Conservation (phyloP, 2,797 vertebrate genomes). For the Cynopterus sphinx region DNA sequence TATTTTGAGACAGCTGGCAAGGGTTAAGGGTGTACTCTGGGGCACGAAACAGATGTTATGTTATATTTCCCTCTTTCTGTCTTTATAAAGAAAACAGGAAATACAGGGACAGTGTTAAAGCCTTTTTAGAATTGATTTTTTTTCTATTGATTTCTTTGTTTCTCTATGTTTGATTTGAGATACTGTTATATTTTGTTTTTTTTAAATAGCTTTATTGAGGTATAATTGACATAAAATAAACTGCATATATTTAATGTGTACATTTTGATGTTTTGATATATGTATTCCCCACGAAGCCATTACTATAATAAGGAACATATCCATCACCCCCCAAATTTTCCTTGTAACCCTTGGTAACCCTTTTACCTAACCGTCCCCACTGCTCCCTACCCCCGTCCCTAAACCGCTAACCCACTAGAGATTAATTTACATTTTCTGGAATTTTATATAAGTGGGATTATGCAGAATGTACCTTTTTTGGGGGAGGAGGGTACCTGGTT, state of each 20-base stretch:
- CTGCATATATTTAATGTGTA: not conserved
- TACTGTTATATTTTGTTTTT: slow-evolving; percentile 26
- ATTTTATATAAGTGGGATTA: not conserved
- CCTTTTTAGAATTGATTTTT: not conserved
- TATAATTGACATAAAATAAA: not conserved
- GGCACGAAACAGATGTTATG: slow-evolving; percentile 47
- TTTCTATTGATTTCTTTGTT: not conserved
- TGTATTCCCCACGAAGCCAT: not conserved
- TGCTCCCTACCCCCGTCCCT: not conserved
- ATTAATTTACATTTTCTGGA: not conserved
- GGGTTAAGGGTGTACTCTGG: not conserved
- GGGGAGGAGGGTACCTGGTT: not conserved
- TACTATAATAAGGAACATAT: not conserved
- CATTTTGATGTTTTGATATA: not conserved
- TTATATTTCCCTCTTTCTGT: not conserved
- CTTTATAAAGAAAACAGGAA: slow-evolving; percentile 53
- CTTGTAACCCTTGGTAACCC: not conserved
- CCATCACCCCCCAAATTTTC: not conserved
- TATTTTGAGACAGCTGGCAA: slow-evolving; percentile 28
- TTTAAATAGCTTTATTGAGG: slow-evolving; percentile 3
- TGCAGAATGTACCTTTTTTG: not conserved
- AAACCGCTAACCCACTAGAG: not conserved
- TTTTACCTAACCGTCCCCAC: not conserved
- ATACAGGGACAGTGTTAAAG: not conserved
- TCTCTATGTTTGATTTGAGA: not conserved